These are phyloP conservation scores for Eira barbara DNA, from an alignment of 2,113 vertebrate genomes.

Conservation along the genomic window DNA sequence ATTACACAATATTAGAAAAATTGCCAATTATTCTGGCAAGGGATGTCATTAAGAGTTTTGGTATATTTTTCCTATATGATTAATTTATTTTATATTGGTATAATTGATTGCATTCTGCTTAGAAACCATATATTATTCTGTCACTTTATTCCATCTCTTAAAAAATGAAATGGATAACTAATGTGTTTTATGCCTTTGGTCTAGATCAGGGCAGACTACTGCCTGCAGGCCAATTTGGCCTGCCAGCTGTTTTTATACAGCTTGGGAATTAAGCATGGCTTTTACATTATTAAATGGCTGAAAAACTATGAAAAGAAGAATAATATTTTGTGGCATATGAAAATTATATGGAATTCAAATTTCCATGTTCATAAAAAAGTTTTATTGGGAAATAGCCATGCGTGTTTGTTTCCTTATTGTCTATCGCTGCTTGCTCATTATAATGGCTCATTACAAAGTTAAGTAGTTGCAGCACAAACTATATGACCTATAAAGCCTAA, in stretches of 20 bases:
- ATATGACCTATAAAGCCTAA: neutral
- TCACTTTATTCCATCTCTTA: constrained; percentile 36
- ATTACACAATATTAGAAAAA: neutral
- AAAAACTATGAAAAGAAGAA: neutral
- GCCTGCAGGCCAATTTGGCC: neutral
- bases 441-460: neutral
- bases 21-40: neutral
- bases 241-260: neutral
- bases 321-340: neutral
- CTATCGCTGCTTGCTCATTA: neutral
- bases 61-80: neutral
- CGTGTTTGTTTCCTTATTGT: neutral
- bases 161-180: constrained; percentile 34
- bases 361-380: neutral
- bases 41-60: neutral
- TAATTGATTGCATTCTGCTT: neutral
- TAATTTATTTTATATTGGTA: constrained; percentile 44
- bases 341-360: neutral
- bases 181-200: constrained; percentile 55
- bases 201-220: neutral
- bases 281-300: neutral
- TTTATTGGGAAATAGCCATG: neutral
- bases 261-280: neutral
- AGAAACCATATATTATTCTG: neutral
- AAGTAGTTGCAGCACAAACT: neutral